Conservation (phyloP, 1,140 invertebrate species). For the Brachionus asplanchnoidis region DNA sequence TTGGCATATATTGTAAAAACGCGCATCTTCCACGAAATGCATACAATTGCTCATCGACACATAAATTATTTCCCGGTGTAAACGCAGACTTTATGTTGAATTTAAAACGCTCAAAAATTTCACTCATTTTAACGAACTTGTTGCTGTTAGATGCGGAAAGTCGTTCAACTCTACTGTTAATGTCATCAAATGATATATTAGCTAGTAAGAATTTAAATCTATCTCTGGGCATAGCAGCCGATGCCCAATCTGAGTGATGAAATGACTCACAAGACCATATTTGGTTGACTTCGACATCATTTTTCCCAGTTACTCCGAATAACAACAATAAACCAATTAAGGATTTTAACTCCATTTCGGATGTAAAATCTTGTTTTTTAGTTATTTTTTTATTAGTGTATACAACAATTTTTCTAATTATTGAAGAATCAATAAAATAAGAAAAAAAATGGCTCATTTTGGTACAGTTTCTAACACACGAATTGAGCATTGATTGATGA, state of each 20-base stretch:
- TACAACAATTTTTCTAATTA: too few species aligned
- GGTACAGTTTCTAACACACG: not conserved
- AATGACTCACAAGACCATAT: too few species aligned
- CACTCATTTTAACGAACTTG: not conserved
- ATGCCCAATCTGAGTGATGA: too few species aligned
- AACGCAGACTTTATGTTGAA: not conserved
- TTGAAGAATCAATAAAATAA: not conserved
- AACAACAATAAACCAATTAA: too few species aligned
- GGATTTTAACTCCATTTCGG: too few species aligned
- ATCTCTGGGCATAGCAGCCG: too few species aligned
- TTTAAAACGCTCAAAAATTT: not conserved
- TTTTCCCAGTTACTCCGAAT: too few species aligned
- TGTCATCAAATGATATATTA: too few species aligned
- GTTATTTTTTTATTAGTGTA: too few species aligned
- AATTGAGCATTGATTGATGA: not conserved
- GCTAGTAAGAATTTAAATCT: not conserved
- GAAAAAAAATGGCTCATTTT: not conserved
- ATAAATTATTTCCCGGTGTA: constrained; percentile 43
- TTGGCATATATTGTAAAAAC: constrained; percentile 54
- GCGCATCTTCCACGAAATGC: constrained; percentile 46
- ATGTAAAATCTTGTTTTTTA: too few species aligned
- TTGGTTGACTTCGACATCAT: too few species aligned
- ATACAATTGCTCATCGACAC: constrained; percentile 50
- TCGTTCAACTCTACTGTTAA: not conserved
- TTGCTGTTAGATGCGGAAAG: not conserved